Evolutionary conservation across 2,113 vertebrate genomes (phyloP).

Genomic region (Delphinapterus leucas): DNA sequence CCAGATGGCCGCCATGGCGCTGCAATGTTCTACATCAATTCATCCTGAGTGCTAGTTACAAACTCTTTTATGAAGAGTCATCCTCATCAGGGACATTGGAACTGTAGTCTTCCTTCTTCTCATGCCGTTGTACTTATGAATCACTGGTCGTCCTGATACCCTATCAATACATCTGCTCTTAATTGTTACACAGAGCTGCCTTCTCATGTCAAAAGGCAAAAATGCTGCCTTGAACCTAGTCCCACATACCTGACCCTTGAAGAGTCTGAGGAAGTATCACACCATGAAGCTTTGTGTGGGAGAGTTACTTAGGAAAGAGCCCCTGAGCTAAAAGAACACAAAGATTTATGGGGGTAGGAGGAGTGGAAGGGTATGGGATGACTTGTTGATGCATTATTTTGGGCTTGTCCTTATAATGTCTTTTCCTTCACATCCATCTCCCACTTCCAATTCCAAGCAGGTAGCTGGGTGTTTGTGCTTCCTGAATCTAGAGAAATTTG

Average conservation of each 20-base stretch:
- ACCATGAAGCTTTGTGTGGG: neutral
- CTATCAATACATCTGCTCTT: constrained; percentile 89
- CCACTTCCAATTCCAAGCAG: neutral
- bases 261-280: neutral
- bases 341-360: neutral
- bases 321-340: neutral
- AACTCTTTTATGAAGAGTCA: constrained; percentile 65
- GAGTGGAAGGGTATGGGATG: neutral
- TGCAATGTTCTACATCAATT: neutral
- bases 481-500: neutral
- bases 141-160: constrained; percentile 89
- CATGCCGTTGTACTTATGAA: constrained; percentile 84
- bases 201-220: neutral
- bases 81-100: constrained; percentile 53
- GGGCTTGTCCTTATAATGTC: too few species aligned
- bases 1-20: neutral
- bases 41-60: constrained; percentile 65
- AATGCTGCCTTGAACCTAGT: neutral
- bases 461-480: neutral
- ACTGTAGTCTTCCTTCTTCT: constrained; percentile 77
- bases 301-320: neutral
- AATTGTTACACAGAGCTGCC: constrained; percentile 81
- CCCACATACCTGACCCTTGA: neutral
- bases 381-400: too few species aligned
- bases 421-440: neutral